Conservation (phyloP, 2,113 vertebrate species). For the Brienomyrus brachyistius region DNA sequence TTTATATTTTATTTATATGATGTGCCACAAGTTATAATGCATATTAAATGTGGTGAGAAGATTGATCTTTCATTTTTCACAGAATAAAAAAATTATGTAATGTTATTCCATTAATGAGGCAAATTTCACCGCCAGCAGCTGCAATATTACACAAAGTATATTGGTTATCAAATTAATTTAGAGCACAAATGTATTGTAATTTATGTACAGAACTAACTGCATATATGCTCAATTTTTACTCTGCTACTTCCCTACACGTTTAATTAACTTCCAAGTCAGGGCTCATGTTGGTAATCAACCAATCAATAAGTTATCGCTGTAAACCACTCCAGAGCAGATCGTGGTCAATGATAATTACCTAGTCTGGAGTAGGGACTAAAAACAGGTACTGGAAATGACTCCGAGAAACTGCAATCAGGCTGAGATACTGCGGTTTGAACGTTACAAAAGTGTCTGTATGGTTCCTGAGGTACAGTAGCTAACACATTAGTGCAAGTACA, state of each 20-base stretch:
- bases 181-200: background rate
- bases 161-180: background rate
- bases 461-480: background rate
- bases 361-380: too few species aligned
- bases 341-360: too few species aligned
- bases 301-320: too few species aligned
- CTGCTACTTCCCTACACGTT: background rate
- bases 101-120: background rate
- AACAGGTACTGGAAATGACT: too few species aligned
- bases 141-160: background rate
- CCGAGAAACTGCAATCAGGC: background rate
- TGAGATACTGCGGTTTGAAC: background rate
- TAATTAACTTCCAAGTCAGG: too few species aligned
- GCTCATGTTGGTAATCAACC: too few species aligned
- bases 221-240: background rate
- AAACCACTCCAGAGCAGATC: too few species aligned
- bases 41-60: background rate
- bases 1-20: background rate
- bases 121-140: background rate
- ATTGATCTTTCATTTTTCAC: background rate
- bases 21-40: background rate
- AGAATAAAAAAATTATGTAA: background rate
- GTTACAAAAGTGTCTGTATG: background rate
- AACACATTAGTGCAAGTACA: background rate
- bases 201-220: too few species aligned